phyloP scores from a whole-genome alignment of 2,888 invertebrate species.

The Heliconius ethilla region DNA sequence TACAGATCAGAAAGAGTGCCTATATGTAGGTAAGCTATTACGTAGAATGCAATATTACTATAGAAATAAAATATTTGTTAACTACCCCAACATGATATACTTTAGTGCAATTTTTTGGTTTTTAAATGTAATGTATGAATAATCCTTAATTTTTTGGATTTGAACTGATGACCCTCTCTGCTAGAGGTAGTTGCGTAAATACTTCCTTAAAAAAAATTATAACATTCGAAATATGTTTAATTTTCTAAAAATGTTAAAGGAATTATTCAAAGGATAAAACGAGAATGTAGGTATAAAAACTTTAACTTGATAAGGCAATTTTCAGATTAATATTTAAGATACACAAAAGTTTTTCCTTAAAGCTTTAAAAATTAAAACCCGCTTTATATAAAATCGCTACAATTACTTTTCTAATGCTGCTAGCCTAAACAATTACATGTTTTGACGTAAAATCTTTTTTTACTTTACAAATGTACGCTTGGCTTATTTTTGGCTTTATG shows the following conservation, averaged over 20 bases:
- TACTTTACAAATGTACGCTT: too few relatives aligned
- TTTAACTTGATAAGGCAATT: not conserved
- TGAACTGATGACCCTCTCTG: not conserved
- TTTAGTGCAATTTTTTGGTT: too few relatives aligned
- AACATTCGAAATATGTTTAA: not conserved
- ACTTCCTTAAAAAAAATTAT: too few relatives aligned
- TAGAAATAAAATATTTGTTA: not conserved
- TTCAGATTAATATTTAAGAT: not conserved
- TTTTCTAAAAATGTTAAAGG: not conserved
- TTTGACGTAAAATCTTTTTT: too few relatives aligned
- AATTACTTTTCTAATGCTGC: not conserved
- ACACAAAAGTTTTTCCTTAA: constrained; percentile 1
- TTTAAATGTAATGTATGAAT: not conserved
- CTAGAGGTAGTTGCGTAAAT: not conserved
- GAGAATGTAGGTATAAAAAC: not conserved
- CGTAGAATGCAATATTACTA: too few relatives aligned
- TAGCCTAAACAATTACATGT: not conserved
- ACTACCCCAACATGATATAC: too few relatives aligned
- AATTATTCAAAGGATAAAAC: not conserved
- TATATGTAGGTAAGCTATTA: not conserved
- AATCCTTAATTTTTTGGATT: not conserved
- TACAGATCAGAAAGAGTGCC: not conserved
- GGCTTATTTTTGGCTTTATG: too few relatives aligned
- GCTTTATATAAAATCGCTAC: not conserved
- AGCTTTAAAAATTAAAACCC: not conserved